Conservation (phyloP, 2,113 vertebrate species). For the Leucopsar rothschildi region DNA sequence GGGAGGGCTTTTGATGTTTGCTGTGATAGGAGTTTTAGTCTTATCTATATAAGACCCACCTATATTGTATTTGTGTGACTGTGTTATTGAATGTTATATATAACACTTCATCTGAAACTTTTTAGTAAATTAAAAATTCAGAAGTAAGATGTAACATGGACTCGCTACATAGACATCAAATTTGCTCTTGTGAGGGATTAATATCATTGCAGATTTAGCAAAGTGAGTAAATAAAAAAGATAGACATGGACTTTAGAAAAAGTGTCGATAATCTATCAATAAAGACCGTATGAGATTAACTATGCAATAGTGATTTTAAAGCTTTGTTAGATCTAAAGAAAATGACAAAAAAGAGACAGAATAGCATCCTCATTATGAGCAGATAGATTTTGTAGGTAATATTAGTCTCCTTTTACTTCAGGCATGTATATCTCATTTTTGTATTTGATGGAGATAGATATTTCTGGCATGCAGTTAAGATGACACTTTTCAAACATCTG, state of each 20-base stretch:
- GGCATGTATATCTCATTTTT: background rate
- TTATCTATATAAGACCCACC: background rate
- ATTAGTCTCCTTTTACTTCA: background rate
- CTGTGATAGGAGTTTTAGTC: background rate
- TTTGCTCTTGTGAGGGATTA: background rate
- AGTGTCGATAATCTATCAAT: background rate
- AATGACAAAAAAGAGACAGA: background rate
- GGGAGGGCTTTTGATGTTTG: background rate
- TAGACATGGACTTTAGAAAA: background rate
- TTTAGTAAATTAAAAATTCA: background rate
- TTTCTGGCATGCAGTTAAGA: background rate
- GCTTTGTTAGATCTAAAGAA: background rate
- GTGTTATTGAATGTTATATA: background rate
- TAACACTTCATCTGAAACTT: background rate
- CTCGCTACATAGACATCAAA: background rate
- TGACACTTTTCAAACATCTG: background rate
- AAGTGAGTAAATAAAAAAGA: background rate
- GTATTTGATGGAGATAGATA: background rate
- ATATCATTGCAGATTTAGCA: background rate
- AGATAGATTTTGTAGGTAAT: background rate
- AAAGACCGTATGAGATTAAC: background rate
- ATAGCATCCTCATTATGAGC: background rate
- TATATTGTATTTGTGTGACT: background rate
- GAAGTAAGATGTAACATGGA: background rate
- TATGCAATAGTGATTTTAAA: background rate